phyloP scores from a whole-genome alignment of 2,888 invertebrate species.

The Alentia gelatinosa region DNA sequence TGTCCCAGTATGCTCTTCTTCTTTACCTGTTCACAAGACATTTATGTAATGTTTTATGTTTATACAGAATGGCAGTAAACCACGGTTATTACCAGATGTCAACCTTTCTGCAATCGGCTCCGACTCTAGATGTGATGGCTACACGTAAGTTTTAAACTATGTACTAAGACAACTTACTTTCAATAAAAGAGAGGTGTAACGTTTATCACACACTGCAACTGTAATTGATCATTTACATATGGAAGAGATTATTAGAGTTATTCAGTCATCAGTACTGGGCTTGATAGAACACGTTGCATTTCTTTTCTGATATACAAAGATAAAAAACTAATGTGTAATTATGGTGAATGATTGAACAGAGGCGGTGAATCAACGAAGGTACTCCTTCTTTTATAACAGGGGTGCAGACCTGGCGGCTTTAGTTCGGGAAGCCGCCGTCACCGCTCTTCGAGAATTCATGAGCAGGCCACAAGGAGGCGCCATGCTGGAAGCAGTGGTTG shows the following conservation, averaged over 20 bases:
- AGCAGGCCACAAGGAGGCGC: not conserved
- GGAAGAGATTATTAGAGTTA: not conserved
- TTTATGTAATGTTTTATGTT: constrained; percentile 13
- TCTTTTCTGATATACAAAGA: not conserved
- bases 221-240: not conserved
- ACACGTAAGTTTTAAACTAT: constrained; percentile 83
- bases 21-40: not conserved
- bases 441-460: constrained; percentile 89
- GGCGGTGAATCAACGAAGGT: not conserved
- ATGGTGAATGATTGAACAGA: not conserved
- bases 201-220: not conserved
- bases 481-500: constrained; percentile 82
- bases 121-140: constrained; percentile 87
- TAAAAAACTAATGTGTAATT: not conserved
- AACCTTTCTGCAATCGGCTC: constrained; percentile 86
- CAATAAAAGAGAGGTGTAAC: not conserved
- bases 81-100: constrained; percentile 88
- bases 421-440: constrained; percentile 91
- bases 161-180: not conserved
- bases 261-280: not conserved
- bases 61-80: constrained; percentile 90
- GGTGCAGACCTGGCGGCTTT: constrained; percentile 96
- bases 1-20: not conserved
- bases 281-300: not conserved
- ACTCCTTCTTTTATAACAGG: constrained; percentile 70